Percentiles rank a stretch among this genome's conserved stretches.
Evolutionary conservation across 2,888 invertebrate species (phyloP).

Genomic region (Marronus borbonicus): DNA sequence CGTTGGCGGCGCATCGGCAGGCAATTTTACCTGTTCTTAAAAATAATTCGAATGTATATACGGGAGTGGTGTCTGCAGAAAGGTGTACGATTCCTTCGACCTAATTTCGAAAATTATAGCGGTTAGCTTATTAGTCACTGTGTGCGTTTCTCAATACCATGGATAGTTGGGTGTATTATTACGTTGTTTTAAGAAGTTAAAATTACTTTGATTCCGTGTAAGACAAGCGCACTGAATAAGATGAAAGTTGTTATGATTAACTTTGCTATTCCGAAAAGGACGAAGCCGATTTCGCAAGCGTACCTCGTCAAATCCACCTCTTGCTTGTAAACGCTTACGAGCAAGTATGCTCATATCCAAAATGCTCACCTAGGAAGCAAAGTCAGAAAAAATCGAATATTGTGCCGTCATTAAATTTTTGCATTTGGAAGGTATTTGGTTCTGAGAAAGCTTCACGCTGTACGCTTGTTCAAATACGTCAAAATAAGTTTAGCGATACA

Average conservation of each 20-base stretch:
- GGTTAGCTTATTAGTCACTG: conserved; percentile 10
- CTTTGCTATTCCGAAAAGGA: too few species aligned
- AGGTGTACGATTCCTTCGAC: conserved; percentile 21
- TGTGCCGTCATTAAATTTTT: too few species aligned
- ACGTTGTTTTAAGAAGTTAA: not conserved
- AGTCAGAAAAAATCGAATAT: too few species aligned
- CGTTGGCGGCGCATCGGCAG: not conserved
- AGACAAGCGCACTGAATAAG: not conserved
- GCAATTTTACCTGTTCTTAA: conserved; percentile 21
- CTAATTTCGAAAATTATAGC: conserved; percentile 35
- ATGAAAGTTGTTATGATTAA: not conserved
- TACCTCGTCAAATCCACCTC: too few species aligned
- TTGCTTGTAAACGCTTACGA: too few species aligned
- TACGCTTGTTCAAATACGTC: too few species aligned
- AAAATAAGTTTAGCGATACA: too few species aligned
- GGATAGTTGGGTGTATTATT: conserved; percentile 9
- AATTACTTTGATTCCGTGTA: not conserved
- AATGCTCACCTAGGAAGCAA: too few species aligned
- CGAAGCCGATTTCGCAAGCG: too few species aligned
- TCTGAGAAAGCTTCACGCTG: too few species aligned
- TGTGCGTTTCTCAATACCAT: not conserved
- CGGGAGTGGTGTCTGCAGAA: not conserved
- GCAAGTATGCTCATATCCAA: too few species aligned
- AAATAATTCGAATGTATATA: conserved; percentile 5
- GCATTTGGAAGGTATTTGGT: too few species aligned